Conservation (phyloP, 2,113 vertebrate species). For the Morone saxatilis region DNA sequence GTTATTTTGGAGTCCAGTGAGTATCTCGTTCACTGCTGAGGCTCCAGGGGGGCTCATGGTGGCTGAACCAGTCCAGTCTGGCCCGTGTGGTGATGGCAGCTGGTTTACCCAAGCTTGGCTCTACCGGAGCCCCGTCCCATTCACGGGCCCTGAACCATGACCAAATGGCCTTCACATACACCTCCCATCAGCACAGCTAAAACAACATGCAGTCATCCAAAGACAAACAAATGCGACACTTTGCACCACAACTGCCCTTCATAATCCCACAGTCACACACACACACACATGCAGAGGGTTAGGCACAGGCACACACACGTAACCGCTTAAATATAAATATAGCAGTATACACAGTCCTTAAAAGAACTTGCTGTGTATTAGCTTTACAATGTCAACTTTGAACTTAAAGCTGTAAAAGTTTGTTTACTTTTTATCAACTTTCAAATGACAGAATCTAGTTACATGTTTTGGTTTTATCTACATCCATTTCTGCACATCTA, state of each 20-base stretch:
- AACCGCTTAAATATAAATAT: constrained; percentile 33
- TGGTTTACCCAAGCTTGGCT: constrained; percentile 74
- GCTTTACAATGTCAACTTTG: neutral
- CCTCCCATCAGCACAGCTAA: constrained; percentile 78
- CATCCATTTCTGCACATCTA: neutral
- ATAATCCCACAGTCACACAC: constrained; percentile 22
- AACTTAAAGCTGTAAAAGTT: neutral
- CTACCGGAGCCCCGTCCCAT: constrained; percentile 56
- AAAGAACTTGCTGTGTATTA: neutral
- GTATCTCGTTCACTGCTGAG: constrained; percentile 21
- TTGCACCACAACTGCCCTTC: constrained; percentile 50
- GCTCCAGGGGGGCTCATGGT: constrained; percentile 49
- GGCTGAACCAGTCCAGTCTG: constrained; percentile 56
- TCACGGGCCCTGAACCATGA: constrained; percentile 78
- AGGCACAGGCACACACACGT: constrained; percentile 11
- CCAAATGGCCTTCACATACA: constrained; percentile 74
- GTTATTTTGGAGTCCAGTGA: constrained; percentile 33
- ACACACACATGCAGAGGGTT: constrained; percentile 31
- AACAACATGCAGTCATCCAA: constrained; percentile 80
- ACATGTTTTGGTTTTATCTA: neutral
- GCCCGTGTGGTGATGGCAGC: constrained; percentile 58
- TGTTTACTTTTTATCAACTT: neutral
- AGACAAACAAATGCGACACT: constrained; percentile 78
- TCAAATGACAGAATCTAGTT: neutral
- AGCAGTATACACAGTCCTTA: neutral